A percentile compares a stretch with the other conserved stretches of the same genome.
Conservation (phyloP, 2,888 invertebrate species). For the Oegoconia quadripuncta region DNA sequence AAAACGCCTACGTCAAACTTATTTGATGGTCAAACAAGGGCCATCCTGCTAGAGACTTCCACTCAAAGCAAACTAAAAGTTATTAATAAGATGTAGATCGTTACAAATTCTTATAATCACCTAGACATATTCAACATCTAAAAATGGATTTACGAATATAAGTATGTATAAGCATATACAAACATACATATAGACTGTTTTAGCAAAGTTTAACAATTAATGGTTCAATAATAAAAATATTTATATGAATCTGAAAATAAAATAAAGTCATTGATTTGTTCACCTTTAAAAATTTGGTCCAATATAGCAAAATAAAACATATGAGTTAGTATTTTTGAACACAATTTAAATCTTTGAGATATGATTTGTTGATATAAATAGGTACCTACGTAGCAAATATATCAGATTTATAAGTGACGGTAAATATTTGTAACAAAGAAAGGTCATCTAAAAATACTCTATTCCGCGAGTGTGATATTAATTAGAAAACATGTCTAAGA, state of each 20-base stretch:
- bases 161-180: slow-evolving; percentile 44
- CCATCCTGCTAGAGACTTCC: too few relatives aligned
- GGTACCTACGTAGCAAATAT: slow-evolving; percentile 53
- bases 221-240: slow-evolving; percentile 29
- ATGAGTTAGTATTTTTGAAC: slow-evolving; percentile 22
- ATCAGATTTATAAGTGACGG: slow-evolving; percentile 25
- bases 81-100: too few relatives aligned
- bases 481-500: slow-evolving; percentile 37
- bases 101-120: too few relatives aligned
- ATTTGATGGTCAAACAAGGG: too few relatives aligned
- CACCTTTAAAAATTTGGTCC: slow-evolving; percentile 53
- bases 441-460: slow-evolving; percentile 75
- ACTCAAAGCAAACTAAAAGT: too few relatives aligned
- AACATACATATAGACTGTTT: slow-evolving; percentile 32
- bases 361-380: slow-evolving; percentile 55
- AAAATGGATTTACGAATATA: slow-evolving; percentile 37
- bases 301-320: slow-evolving; percentile 33
- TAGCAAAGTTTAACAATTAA: slow-evolving; percentile 50
- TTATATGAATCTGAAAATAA: slow-evolving; percentile 13
- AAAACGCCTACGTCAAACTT: too few relatives aligned
- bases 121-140: slow-evolving; percentile 49
- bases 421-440: slow-evolving; percentile 65
- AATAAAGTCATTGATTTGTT: slow-evolving; percentile 34
- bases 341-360: slow-evolving; percentile 36
- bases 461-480: slow-evolving; percentile 23